Conservation (phyloP, 1,140 invertebrate genomes). For the Cyclargus thomasi region DNA sequence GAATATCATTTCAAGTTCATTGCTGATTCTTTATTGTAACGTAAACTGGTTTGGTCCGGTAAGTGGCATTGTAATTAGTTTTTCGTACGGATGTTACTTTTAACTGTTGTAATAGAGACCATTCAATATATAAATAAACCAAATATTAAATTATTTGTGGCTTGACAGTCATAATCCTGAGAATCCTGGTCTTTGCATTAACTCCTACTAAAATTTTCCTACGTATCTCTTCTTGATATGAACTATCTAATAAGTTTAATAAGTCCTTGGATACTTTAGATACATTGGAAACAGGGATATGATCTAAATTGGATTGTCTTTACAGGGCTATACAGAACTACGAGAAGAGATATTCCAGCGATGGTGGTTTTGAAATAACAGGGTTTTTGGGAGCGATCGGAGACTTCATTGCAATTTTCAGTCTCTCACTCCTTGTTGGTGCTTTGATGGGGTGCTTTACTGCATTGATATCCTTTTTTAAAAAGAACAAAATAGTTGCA, state of each 20-base stretch:
- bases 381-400: slow-evolving; percentile 92
- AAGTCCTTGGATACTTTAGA: too few species aligned
- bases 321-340: slow-evolving; percentile 94
- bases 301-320: too few species aligned
- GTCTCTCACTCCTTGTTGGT: slow-evolving; percentile 92
- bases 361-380: slow-evolving; percentile 88
- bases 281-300: too few species aligned
- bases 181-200: too few species aligned
- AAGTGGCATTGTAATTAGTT: not conserved
- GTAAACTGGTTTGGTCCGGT: not conserved
- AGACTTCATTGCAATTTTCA: slow-evolving; percentile 95
- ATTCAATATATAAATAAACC: too few species aligned
- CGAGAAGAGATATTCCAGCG: slow-evolving; percentile 84
- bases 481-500: not conserved
- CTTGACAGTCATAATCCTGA: too few species aligned
- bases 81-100: not conserved
- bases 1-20: not conserved
- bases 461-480: slow-evolving; percentile 89
- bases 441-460: slow-evolving; percentile 94
- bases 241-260: too few species aligned
- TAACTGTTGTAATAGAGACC: not conserved
- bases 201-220: too few species aligned
- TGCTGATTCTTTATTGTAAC: not conserved
- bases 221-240: too few species aligned
- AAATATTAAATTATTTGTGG: too few species aligned